Conservation (phyloP, 2,113 vertebrate species). For the Genyomyrus donnyi region DNA sequence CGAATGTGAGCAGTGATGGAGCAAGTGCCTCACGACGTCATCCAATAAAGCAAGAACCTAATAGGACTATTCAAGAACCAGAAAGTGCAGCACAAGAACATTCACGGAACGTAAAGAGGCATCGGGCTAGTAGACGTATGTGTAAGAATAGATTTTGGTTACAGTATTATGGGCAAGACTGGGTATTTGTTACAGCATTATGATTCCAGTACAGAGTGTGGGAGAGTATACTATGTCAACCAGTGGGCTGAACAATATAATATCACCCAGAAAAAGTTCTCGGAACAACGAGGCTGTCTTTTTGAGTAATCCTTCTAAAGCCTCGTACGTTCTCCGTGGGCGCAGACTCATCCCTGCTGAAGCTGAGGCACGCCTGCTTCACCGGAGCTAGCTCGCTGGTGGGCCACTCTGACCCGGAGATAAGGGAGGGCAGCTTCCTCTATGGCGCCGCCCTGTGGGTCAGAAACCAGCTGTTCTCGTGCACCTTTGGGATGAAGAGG, state of each 20-base stretch:
- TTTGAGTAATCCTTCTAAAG: neutral
- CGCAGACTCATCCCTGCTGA: slow-evolving; percentile 72
- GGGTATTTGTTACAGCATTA: neutral
- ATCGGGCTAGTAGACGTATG: neutral
- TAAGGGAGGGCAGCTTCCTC: slow-evolving; percentile 70
- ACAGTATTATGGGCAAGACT: neutral
- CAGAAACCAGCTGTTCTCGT: slow-evolving; percentile 70
- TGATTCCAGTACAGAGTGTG: neutral
- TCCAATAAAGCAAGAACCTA: neutral
- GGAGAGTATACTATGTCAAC: neutral
- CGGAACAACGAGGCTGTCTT: neutral
- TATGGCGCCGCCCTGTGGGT: slow-evolving; percentile 75
- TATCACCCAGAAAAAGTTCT: neutral
- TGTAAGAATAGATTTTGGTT: neutral
- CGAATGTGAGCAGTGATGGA: neutral
- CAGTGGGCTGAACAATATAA: neutral
- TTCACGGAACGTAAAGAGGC: neutral
- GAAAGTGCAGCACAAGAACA: neutral
- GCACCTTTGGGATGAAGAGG: slow-evolving; percentile 72
- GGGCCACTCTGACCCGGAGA: slow-evolving; percentile 49
- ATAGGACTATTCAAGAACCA: neutral
- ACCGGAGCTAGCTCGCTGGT: slow-evolving; percentile 74
- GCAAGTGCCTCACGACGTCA: neutral
- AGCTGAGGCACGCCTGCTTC: slow-evolving; percentile 74
- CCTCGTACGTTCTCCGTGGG: neutral